Conservation (phyloP, 1,140 invertebrate species). For the Diabrotica virgifera region DNA sequence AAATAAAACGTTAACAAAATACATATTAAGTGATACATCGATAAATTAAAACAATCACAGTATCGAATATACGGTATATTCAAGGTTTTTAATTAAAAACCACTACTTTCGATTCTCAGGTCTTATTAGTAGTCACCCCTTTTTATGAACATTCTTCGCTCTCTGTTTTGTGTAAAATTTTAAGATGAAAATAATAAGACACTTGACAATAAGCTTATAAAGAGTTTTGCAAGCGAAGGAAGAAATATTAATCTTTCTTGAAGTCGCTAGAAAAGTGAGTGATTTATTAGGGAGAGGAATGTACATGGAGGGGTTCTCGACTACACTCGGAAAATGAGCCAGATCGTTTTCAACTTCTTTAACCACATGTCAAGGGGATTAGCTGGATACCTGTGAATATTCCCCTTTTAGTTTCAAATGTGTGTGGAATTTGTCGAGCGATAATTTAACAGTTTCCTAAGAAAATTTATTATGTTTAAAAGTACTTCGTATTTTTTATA, state of each 20-base stretch:
- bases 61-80: too few species aligned
- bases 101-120: too few species aligned
- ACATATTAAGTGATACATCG: too few species aligned
- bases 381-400: not conserved
- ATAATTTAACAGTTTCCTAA: too few species aligned
- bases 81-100: too few species aligned
- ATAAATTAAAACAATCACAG: too few species aligned
- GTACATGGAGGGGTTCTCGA: not conserved
- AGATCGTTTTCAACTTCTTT: not conserved
- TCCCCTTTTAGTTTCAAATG: not conserved
- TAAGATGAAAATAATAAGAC: constrained; percentile 24
- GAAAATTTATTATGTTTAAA: too few species aligned
- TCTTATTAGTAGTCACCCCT: too few species aligned
- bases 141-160: not conserved
- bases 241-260: constrained; percentile 20
- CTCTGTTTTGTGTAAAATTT: constrained; percentile 21
- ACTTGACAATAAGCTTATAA: constrained; percentile 19
- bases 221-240: not conserved
- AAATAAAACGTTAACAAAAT: too few species aligned
- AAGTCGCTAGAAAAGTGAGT: not conserved
- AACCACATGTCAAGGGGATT: not conserved
- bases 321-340: not conserved
- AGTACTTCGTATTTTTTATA: too few species aligned
- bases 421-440: too few species aligned
- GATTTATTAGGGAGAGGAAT: constrained; percentile 6